These are phyloP conservation scores for Triplophysa bombifrons DNA, from an alignment of 2,797 vertebrate genomes.

Conservation along the genomic window DNA sequence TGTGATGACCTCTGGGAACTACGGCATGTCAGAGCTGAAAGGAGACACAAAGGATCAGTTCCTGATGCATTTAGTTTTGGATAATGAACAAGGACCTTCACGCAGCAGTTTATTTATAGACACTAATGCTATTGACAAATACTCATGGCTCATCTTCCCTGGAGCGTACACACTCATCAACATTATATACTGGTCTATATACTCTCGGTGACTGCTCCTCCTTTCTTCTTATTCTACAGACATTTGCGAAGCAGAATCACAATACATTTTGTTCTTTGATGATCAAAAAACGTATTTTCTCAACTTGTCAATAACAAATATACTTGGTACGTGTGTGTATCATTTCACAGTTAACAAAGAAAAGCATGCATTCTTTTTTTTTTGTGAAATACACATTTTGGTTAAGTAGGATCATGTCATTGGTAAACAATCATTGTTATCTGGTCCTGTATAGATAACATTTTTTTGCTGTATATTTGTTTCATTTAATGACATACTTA, in stretches of 20 bases:
- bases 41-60: slow-evolving; percentile 82
- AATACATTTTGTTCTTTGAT: not conserved
- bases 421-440: too few species aligned
- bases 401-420: too few species aligned
- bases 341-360: not conserved
- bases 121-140: slow-evolving; percentile 91
- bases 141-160: slow-evolving; percentile 89
- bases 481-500: too few species aligned
- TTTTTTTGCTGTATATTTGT: too few species aligned
- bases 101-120: slow-evolving; percentile 83
- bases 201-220: slow-evolving; percentile 73
- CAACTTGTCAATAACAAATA: not conserved
- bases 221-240: not conserved
- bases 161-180: slow-evolving; percentile 90
- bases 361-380: not conserved
- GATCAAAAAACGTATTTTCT: rapidly evolving
- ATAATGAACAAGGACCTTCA: slow-evolving; percentile 72
- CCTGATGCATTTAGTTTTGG: slow-evolving; percentile 84
- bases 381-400: not conserved
- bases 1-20: slow-evolving; percentile 77
- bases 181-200: slow-evolving; percentile 94
- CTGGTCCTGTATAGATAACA: too few species aligned
- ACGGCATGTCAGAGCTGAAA: slow-evolving; percentile 77
- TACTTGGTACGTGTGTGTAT: not conserved
- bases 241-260: not conserved